Percentiles rank a stretch among this genome's conserved stretches.
Evolutionary conservation across 2,888 invertebrate genomes (phyloP).

Genomic region (Linyphia triangularis): DNA sequence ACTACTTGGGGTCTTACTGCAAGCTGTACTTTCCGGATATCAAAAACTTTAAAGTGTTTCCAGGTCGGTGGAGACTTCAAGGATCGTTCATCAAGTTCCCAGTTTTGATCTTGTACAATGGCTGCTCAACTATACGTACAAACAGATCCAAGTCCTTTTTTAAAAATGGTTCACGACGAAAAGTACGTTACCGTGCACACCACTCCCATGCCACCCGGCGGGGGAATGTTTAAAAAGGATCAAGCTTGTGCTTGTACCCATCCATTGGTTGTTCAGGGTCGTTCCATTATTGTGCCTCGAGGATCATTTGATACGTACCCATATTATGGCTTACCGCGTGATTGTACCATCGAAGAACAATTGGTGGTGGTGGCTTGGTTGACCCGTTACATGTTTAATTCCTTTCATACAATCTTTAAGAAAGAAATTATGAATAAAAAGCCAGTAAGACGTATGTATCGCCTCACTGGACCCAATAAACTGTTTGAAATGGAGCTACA

Average conservation of each 20-base stretch:
- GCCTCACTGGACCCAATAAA: not conserved
- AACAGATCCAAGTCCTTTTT: not conserved
- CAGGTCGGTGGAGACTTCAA: not conserved
- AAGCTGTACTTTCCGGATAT: not conserved
- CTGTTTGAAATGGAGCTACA: not conserved
- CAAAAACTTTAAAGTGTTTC: not conserved
- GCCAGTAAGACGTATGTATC: too few species aligned
- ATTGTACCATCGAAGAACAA: not conserved
- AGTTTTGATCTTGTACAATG: not conserved
- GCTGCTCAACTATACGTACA: not conserved
- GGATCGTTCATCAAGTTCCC: not conserved
- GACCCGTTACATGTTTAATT: not conserved
- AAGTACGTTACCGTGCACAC: not conserved
- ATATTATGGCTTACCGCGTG: not conserved
- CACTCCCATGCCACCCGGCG: not conserved
- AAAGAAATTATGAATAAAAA: too few species aligned
- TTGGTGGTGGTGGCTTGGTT: constrained; percentile 1
- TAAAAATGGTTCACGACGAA: not conserved
- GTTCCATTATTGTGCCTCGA: not conserved
- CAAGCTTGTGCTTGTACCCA: not conserved
- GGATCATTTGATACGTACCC: not conserved
- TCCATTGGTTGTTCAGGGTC: not conserved
- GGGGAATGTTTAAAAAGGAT: not conserved
- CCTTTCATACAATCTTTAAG: too few species aligned
- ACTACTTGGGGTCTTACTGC: not conserved